phyloP scores from a whole-genome alignment of 2,888 invertebrate genomes.

The Gastracanthus pulcherrimus region DNA sequence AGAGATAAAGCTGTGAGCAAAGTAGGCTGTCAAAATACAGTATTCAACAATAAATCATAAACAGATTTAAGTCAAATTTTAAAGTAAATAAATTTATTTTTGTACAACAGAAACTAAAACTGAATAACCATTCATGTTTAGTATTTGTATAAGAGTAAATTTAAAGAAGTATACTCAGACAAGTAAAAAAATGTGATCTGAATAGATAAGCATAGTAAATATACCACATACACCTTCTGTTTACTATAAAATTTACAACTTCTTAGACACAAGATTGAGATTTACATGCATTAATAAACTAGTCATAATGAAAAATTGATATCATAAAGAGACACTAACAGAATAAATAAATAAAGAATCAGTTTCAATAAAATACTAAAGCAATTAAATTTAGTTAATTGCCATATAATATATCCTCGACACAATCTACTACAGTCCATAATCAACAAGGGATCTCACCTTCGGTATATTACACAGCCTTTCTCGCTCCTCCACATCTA shows the following conservation, averaged over 20 bases:
- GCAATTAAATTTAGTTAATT: conserved; percentile 36
- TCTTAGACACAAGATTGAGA: conserved; percentile 19
- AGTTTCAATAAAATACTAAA: conserved; percentile 14
- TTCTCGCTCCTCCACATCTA: conserved; percentile 77
- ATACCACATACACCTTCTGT: conserved; percentile 57
- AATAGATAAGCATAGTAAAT: conserved; percentile 59
- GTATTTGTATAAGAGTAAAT: background rate
- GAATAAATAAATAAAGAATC: conserved; percentile 21
- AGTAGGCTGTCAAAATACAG: conserved; percentile 68
- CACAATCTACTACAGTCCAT: conserved; percentile 51
- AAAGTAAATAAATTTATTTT: background rate
- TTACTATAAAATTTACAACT: conserved; percentile 43
- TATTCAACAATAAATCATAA: conserved; percentile 18
- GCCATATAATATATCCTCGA: conserved; percentile 36
- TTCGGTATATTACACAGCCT: conserved; percentile 77
- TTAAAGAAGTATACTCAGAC: conserved; percentile 4
- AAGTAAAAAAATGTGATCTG: background rate
- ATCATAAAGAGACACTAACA: conserved; percentile 18
- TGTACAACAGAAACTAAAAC: conserved; percentile 1
- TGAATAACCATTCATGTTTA: background rate
- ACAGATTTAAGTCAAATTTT: background rate
- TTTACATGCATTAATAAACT: conserved; percentile 35
- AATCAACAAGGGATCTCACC: conserved; percentile 70
- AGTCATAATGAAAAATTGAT: background rate
- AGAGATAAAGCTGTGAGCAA: conserved; percentile 62